phyloP scores from a whole-genome alignment of 2,113 vertebrate genomes.

The Trochalopteron elliotii region DNA sequence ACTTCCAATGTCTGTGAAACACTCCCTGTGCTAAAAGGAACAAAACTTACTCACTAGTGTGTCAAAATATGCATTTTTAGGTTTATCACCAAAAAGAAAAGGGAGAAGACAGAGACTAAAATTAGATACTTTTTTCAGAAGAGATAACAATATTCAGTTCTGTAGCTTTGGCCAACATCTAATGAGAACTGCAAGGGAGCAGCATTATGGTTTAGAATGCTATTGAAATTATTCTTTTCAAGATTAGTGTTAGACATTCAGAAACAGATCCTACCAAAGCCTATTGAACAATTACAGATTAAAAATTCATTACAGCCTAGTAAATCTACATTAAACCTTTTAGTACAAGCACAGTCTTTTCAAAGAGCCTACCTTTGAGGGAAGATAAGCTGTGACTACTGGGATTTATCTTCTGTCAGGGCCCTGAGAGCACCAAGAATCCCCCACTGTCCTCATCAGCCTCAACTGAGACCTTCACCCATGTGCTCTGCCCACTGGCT shows the following conservation, averaged over 20 bases:
- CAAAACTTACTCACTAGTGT: background rate
- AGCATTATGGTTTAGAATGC: background rate
- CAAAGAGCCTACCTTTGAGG: background rate
- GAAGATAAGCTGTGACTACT: background rate
- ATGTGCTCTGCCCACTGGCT: accelerated
- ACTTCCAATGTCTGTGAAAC: background rate
- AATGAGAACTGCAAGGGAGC: background rate
- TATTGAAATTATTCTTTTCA: background rate
- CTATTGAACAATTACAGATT: background rate
- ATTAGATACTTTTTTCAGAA: background rate
- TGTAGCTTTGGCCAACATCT: background rate
- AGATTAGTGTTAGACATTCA: background rate
- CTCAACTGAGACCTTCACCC: background rate
- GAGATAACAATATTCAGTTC: background rate
- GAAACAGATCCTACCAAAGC: background rate
- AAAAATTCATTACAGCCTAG: background rate
- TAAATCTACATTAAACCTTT: background rate
- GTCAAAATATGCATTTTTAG: background rate
- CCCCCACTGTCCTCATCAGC: background rate
- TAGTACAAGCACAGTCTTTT: background rate
- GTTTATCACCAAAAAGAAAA: background rate
- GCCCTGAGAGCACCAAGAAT: background rate
- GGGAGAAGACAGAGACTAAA: background rate
- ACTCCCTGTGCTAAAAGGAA: background rate
- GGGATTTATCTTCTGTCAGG: background rate